Conservation (phyloP, 2,113 vertebrate genomes). For the Alosa alosa region DNA sequence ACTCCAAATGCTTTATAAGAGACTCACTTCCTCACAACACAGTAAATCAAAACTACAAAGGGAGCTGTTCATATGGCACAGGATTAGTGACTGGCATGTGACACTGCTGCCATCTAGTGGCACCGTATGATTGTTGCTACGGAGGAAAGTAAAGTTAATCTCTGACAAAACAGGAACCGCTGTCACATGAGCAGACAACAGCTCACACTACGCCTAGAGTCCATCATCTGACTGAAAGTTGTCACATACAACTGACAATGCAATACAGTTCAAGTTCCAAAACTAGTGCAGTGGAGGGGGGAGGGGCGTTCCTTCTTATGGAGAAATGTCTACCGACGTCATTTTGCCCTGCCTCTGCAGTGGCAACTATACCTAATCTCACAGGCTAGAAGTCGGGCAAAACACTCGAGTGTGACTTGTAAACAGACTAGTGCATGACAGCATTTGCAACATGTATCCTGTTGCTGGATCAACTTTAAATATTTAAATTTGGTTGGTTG, state of each 20-base stretch:
- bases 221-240: neutral
- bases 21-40: neutral
- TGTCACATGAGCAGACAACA: neutral
- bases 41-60: neutral
- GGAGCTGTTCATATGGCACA: neutral
- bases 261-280: neutral
- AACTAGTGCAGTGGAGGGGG: neutral
- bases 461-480: neutral
- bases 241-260: neutral
- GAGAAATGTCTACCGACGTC: neutral
- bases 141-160: neutral
- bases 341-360: constrained; percentile 38
- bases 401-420: neutral
- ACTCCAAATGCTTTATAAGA: neutral
- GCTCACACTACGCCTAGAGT: neutral
- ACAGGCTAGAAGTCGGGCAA: neutral
- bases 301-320: neutral
- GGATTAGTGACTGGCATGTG: neutral
- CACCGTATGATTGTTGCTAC: neutral
- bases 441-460: neutral
- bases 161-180: neutral
- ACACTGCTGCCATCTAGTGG: constrained; percentile 1
- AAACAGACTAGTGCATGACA: neutral
- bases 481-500: neutral
- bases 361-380: constrained; percentile 13